Base-by-base conservation (phyloP, 1,140 invertebrate species). In the Caenorhabditis tropicalis region DNA sequence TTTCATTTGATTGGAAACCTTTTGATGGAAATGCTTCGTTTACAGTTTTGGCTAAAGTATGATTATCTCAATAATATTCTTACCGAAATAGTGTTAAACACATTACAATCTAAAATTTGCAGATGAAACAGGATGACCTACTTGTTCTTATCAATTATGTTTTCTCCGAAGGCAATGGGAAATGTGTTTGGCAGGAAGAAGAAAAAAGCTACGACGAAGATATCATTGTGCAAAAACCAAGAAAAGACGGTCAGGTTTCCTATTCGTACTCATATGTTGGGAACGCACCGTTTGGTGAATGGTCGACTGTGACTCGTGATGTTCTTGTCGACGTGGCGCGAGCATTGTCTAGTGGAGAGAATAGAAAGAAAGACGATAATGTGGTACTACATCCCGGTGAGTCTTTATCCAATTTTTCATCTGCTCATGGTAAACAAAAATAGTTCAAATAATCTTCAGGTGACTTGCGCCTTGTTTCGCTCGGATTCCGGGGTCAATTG, bases 321-420 rank as follows among this genome's bases (percentile, higher is more conserved):
- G 92, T 98, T 27, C 93, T 95, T 79, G 94, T 97, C 65, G 97
- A 99, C 92, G 93, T 98, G 84, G 95, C 96, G 90, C 98, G 98
- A 92, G 93, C 96, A 93, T 85, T 94, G 94, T 89, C 94, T 92
- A 86, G 92, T 48, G 48, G 21, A 29, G 46, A 56, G 5, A 74
- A 60, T n/a, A 21, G 58, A 6, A 85, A 82, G 21, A 85, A 85
- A n/a, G 80, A 85, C 19, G 84, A 46, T 24, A 85, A 85, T 79
- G 56, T 82, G n/a, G 49, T 85, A 3, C 46, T 83, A 1, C 80
- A 82, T 79, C 53, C 84, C 15, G 83, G 83, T 74, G 33, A 9
- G 46, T 19, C 6, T 24, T 21, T 29, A 36, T 70, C n/a, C n/a
- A n/a, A n/a, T n/a, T n/a, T n/a, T n/a, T n/a, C n/a, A n/a, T n/a